phyloP scores from a whole-genome alignment of 2,888 invertebrate species.

The Zygothrica quintamaculata region DNA sequence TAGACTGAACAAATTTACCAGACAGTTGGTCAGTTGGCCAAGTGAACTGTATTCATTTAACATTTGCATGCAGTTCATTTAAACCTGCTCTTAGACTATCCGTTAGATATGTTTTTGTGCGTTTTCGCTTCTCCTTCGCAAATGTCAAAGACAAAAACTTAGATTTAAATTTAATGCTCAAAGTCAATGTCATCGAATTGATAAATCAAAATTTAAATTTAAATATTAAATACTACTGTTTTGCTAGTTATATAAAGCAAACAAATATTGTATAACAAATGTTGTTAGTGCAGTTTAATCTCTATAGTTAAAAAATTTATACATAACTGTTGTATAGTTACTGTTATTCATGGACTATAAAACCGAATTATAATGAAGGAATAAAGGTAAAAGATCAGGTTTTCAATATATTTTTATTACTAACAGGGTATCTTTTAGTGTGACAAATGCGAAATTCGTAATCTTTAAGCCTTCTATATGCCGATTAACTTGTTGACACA shows the following conservation, averaged over 20 bases:
- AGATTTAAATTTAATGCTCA: constrained; percentile 42
- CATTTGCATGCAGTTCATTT: constrained; percentile 50
- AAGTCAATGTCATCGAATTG: constrained; percentile 59
- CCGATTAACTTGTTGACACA: constrained; percentile 51
- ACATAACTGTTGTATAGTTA: constrained; percentile 61
- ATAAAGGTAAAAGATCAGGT: constrained; percentile 12
- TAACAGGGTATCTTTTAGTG: neutral
- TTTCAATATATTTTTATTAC: too few species aligned
- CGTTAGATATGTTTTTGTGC: constrained; percentile 11
- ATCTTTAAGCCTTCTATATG: too few species aligned
- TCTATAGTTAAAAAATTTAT: constrained; percentile 38
- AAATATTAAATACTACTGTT: constrained; percentile 16
- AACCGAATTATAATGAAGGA: neutral
- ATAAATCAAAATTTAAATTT: constrained; percentile 27
- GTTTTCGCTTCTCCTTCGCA: constrained; percentile 40
- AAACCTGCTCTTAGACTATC: neutral
- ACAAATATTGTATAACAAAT: constrained; percentile 54
- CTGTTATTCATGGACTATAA: constrained; percentile 41
- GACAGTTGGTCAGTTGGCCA: constrained; percentile 48
- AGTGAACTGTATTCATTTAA: constrained; percentile 48
- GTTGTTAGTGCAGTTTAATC: constrained; percentile 13
- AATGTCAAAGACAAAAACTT: constrained; percentile 40
- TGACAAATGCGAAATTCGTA: neutral
- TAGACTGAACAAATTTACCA: constrained; percentile 14
- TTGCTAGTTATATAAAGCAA: constrained; percentile 24